Percentiles rank a stretch among this genome's conserved stretches.
These are phyloP conservation scores for Callimorpha dominula DNA, from an alignment of 2,888 invertebrate genomes.

Conservation along the genomic window DNA sequence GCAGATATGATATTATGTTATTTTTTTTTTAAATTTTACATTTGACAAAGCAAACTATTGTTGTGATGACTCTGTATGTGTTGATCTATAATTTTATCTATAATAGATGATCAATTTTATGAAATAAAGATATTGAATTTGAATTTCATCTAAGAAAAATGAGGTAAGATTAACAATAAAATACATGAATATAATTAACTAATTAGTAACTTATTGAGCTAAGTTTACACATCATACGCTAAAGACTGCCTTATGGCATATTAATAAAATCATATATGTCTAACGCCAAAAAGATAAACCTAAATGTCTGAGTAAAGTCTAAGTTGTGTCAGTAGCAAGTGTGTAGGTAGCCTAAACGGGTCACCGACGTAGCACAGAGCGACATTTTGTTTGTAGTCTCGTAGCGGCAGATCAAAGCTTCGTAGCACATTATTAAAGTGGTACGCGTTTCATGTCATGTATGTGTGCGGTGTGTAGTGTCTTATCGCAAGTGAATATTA, in stretches of 20 bases:
- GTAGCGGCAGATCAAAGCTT: constrained; percentile 56
- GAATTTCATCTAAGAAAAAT: no score
- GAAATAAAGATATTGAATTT: no score
- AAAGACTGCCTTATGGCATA: background rate
- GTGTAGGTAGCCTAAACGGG: constrained; percentile 39
- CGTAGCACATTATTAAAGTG: constrained; percentile 56
- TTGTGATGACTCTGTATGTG: no score
- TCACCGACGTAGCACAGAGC: constrained; percentile 39
- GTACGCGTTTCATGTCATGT: constrained; percentile 41
- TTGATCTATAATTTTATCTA: no score
- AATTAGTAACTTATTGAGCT: background rate
- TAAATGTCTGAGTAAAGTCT: background rate
- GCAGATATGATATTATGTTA: no score
- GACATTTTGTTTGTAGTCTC: constrained; percentile 55
- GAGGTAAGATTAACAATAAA: no score
- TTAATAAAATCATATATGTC: background rate
- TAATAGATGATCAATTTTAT: no score
- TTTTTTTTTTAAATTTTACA: no score
- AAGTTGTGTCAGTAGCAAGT: constrained; percentile 22
- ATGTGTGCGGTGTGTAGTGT: constrained; percentile 13
- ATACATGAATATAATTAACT: background rate
- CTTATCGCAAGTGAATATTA: constrained; percentile 15
- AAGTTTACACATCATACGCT: no score
- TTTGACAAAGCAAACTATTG: no score
- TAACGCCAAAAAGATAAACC: background rate